phyloP scores from a whole-genome alignment of 2,113 vertebrate genomes.

The Tachycineta bicolor region DNA sequence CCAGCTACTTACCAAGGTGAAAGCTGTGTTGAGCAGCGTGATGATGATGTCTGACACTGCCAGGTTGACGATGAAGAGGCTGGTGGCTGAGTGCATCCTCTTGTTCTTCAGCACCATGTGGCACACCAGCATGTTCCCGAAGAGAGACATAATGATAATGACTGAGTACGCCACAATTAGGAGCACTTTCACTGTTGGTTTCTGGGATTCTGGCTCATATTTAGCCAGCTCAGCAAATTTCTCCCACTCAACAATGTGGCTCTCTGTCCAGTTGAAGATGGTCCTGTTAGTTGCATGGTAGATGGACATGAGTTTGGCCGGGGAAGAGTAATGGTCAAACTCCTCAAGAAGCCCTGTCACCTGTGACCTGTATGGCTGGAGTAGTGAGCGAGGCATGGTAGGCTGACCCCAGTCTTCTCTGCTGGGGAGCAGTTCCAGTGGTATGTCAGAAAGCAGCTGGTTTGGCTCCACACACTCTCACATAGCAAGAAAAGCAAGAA shows the following conservation, averaged over 20 bases:
- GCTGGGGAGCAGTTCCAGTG: background rate
- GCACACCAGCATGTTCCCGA: slow-evolving; percentile 81
- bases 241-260: slow-evolving; percentile 64
- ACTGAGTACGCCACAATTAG: slow-evolving; percentile 65
- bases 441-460: background rate
- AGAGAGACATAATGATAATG: slow-evolving; percentile 77
- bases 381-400: background rate
- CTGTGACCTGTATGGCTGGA: background rate
- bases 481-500: background rate
- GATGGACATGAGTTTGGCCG: slow-evolving; percentile 20
- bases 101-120: slow-evolving; percentile 80
- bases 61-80: slow-evolving; percentile 68
- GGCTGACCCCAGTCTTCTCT: background rate
- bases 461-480: background rate
- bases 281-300: slow-evolving; percentile 42
- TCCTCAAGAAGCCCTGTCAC: background rate
- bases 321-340: slow-evolving; percentile 9
- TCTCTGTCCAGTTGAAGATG: slow-evolving; percentile 63
- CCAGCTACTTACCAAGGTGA: slow-evolving; percentile 61
- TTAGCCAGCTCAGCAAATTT: slow-evolving; percentile 58
- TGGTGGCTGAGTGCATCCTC: slow-evolving; percentile 74
- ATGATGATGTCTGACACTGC: slow-evolving; percentile 71
- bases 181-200: slow-evolving; percentile 30
- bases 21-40: slow-evolving; percentile 67
- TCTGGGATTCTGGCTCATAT: slow-evolving; percentile 54